Evolutionary conservation across 2,113 vertebrate species (phyloP).

Genomic region (Corythoichthys haematopterus): DNA sequence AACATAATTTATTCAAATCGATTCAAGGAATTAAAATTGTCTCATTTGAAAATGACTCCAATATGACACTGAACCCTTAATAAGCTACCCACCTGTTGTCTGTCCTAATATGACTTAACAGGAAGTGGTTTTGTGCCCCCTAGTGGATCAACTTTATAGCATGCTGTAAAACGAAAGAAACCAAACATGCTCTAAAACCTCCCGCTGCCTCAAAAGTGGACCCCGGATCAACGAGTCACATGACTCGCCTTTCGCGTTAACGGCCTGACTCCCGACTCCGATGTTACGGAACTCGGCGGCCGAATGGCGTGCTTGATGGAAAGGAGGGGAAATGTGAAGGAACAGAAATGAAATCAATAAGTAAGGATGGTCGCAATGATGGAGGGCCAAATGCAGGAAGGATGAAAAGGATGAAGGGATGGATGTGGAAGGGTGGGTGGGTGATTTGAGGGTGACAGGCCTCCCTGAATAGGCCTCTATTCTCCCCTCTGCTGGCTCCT

Average conservation of each 20-base stretch:
- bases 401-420: constrained; percentile 39
- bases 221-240: constrained; percentile 37
- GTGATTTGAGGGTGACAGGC: constrained; percentile 72
- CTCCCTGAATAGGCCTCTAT: constrained; percentile 72
- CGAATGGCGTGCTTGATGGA: constrained; percentile 50
- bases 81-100: background rate
- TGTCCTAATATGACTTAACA: background rate
- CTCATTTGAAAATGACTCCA: too few species aligned
- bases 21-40: too few species aligned
- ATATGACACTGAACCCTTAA: too few species aligned
- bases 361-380: constrained; percentile 53
- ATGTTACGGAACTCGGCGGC: constrained; percentile 43
- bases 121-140: constrained; percentile 2
- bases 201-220: constrained; percentile 34
- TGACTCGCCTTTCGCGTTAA: constrained; percentile 21
- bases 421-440: constrained; percentile 32
- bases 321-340: constrained; percentile 65
- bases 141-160: background rate
- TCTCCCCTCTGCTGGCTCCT: constrained; percentile 66
- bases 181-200: constrained; percentile 16
- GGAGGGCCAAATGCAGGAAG: constrained; percentile 45
- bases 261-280: constrained; percentile 26
- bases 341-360: constrained; percentile 67
- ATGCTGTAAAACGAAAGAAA: background rate
- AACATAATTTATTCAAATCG: too few species aligned